phyloP scores from a whole-genome alignment of 2,888 invertebrate genomes.

The Chironomus riparius region DNA sequence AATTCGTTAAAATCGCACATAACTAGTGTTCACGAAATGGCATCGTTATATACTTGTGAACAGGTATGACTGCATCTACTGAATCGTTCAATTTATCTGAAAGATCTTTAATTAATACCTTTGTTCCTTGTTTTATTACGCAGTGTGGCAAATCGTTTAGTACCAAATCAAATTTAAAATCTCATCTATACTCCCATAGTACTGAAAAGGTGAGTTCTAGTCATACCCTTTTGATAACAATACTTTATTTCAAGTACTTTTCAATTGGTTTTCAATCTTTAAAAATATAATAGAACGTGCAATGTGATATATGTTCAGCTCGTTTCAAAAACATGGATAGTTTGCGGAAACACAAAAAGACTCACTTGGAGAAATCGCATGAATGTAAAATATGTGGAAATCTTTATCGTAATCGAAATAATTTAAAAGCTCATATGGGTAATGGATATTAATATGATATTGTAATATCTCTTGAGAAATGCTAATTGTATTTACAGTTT shows the following conservation, averaged over 20 bases:
- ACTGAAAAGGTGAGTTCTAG: background rate
- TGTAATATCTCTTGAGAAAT: background rate
- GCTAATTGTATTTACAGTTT: background rate
- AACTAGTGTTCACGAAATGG: constrained; percentile 17
- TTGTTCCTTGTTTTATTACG: background rate
- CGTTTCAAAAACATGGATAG: constrained; percentile 23
- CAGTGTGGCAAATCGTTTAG: constrained; percentile 3
- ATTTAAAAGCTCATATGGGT: constrained; percentile 23
- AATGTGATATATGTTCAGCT: constrained; percentile 20
- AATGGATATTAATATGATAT: background rate
- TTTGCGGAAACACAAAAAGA: constrained; percentile 16
- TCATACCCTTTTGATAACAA: background rate
- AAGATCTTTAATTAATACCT: no score
- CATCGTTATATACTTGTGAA: constrained; percentile 14
- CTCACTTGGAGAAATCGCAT: constrained; percentile 11
- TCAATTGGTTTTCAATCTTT: background rate
- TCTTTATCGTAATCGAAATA: constrained; percentile 17
- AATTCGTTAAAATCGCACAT: constrained; percentile 22
- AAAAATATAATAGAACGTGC: background rate
- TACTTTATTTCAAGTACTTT: background rate
- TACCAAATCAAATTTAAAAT: constrained; percentile 18
- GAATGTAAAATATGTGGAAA: constrained; percentile 17
- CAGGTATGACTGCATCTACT: background rate
- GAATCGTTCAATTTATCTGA: no score
- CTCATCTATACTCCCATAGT: constrained; percentile 14